Evolutionary conservation across 2,888 invertebrate species (phyloP).

Genomic region (Nowickia ferox): DNA sequence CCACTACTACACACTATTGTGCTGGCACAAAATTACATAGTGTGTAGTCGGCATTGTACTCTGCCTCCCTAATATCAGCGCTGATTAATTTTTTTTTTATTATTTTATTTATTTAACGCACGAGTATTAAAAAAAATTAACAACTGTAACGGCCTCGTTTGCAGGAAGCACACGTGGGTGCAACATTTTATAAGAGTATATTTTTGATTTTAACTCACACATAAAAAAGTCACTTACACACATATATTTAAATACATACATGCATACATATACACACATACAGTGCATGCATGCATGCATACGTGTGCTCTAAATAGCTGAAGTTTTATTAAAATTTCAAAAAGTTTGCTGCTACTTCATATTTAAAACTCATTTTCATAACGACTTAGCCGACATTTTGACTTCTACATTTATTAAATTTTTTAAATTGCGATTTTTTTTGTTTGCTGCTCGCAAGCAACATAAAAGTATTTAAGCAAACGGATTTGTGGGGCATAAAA

Average conservation of each 20-base stretch:
- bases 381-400: constrained; percentile 57
- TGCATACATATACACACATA: background rate
- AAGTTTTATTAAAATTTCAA: constrained; percentile 11
- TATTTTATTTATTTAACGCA: background rate
- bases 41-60: too few species aligned
- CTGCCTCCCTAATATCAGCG: constrained; percentile 7
- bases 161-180: constrained; percentile 6
- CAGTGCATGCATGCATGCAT: background rate
- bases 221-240: background rate
- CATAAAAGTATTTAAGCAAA: constrained; percentile 39
- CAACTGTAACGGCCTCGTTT: background rate
- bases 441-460: background rate
- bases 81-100: background rate
- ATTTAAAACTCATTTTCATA: constrained; percentile 44
- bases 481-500: constrained; percentile 24
- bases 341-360: constrained; percentile 20
- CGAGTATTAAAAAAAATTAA: background rate
- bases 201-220: constrained; percentile 1
- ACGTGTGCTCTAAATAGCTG: constrained; percentile 4
- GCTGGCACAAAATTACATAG: too few species aligned
- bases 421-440: constrained; percentile 21
- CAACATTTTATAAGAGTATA: constrained; percentile 29
- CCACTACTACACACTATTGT: too few species aligned
- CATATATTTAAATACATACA: background rate
- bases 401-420: constrained; percentile 57